Percentiles rank a stretch among this genome's conserved stretches.
These are phyloP conservation scores for Trissonchulus sp. DNA, from an alignment of 2,888 invertebrate genomes.

Conservation along the genomic window DNA sequence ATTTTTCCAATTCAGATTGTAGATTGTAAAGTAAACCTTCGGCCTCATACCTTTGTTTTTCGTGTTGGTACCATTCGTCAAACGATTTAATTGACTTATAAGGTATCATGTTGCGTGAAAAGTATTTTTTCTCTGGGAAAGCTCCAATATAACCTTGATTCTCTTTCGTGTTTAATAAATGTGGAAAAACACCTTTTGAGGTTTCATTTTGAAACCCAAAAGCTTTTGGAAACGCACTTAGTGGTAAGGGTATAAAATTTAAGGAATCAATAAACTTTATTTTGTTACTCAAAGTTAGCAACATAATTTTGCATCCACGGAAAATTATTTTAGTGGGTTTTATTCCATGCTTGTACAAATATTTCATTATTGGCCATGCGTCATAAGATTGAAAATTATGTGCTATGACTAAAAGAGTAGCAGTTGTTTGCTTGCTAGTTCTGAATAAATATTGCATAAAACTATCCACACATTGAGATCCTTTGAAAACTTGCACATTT, in stretches of 20 bases:
- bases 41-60: no score
- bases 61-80: not conserved
- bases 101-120: not conserved
- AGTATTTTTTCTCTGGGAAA: not conserved
- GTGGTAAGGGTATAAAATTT: slow-evolving; percentile 11
- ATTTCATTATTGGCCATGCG: not conserved
- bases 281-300: not conserved
- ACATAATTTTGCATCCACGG: slow-evolving; percentile 1
- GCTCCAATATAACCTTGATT: not conserved
- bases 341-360: not conserved
- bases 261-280: slow-evolving; percentile 9
- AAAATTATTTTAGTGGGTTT: slow-evolving; percentile 6
- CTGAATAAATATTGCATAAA: slow-evolving; percentile 1
- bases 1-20: not conserved
- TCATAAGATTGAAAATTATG: not conserved
- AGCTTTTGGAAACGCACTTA: slow-evolving; percentile 5
- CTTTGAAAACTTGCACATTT: not conserved
- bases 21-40: slow-evolving; percentile 2
- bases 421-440: no score
- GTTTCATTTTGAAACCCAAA: not conserved
- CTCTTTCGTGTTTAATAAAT: not conserved
- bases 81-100: not conserved
- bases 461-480: not conserved
- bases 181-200: slow-evolving; percentile 13
- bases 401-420: slow-evolving; percentile 7